A percentile compares a stretch with the other conserved stretches of the same genome.
These are phyloP conservation scores for Podocnemis expansa DNA, from an alignment of 2,113 vertebrate genomes.

Conservation along the genomic window DNA sequence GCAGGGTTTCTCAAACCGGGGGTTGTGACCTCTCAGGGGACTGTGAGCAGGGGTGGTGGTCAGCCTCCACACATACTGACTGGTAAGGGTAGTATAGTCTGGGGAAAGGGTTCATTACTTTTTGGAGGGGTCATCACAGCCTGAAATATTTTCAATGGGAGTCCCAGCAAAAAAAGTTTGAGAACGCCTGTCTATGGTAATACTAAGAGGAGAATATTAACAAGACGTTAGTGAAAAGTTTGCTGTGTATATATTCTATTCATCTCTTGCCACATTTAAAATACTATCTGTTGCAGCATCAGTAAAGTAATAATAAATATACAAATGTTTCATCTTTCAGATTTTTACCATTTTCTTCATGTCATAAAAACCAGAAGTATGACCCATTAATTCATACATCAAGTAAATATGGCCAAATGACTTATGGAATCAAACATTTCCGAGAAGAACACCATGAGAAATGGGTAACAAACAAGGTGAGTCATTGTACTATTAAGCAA, in stretches of 20 bases:
- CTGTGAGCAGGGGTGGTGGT: too few relatives aligned
- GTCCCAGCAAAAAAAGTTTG: too few relatives aligned
- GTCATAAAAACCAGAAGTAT: constrained; percentile 74
- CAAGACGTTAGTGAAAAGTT: neutral
- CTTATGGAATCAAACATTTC: constrained; percentile 76
- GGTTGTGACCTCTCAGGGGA: too few relatives aligned
- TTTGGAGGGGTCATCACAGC: too few relatives aligned
- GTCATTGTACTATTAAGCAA: neutral
- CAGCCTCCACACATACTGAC: too few relatives aligned
- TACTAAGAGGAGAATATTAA: neutral
- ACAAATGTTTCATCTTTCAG: constrained; percentile 73
- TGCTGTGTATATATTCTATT: neutral
- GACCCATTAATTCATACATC: constrained; percentile 71
- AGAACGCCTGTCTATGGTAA: neutral
- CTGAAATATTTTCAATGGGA: too few relatives aligned
- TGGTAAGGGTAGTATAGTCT: too few relatives aligned
- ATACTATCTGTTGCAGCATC: neutral
- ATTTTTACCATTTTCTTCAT: constrained; percentile 82
- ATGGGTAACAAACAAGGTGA: constrained; percentile 81
- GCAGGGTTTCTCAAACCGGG: neutral
- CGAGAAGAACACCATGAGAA: constrained; percentile 75
- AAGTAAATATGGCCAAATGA: constrained; percentile 67
- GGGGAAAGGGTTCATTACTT: too few relatives aligned
- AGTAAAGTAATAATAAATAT: neutral
- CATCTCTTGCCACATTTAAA: neutral